phyloP scores from a whole-genome alignment of 2,888 invertebrate species.

The Didymodactylos carnosus region DNA sequence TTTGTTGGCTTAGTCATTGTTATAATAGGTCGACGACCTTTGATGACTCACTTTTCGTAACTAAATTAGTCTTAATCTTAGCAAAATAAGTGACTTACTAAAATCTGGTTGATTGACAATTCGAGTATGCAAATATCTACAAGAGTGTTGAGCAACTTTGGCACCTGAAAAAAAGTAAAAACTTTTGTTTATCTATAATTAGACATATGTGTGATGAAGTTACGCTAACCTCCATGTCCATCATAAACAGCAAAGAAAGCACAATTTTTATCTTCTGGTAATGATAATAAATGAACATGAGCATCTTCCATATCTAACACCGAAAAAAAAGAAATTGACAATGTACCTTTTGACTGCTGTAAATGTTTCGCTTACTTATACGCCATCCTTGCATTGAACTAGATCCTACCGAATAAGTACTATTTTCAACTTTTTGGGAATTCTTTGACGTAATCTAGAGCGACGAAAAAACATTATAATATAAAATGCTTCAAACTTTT shows the following conservation, averaged over 20 bases:
- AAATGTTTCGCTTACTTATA: constrained; percentile 51
- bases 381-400: constrained; percentile 99
- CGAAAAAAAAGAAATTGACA: too few relatives aligned
- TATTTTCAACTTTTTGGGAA: constrained; percentile 31
- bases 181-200: background rate
- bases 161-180: constrained; percentile 37
- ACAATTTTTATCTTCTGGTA: constrained; percentile 62
- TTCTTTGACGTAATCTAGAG: constrained; percentile 53
- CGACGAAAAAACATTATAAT: too few relatives aligned
- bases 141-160: constrained; percentile 77
- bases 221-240: constrained; percentile 52
- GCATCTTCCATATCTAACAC: constrained; percentile 90
- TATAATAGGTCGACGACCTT: too few relatives aligned
- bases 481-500: too few relatives aligned
- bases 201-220: too few relatives aligned
- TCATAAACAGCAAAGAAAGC: constrained; percentile 93
- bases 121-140: constrained; percentile 77
- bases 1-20: too few relatives aligned
- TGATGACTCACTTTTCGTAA: too few relatives aligned
- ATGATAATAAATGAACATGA: constrained; percentile 78
- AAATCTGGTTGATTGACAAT: constrained; percentile 61
- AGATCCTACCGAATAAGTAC: constrained; percentile 55
- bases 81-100: constrained; percentile 30
- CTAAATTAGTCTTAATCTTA: background rate
- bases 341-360: too few relatives aligned